Evolutionary conservation across 1,140 invertebrate genomes (phyloP), one percentile per base, ranked within the genome.

Genomic region (Andrena cerasifolii): DNA sequence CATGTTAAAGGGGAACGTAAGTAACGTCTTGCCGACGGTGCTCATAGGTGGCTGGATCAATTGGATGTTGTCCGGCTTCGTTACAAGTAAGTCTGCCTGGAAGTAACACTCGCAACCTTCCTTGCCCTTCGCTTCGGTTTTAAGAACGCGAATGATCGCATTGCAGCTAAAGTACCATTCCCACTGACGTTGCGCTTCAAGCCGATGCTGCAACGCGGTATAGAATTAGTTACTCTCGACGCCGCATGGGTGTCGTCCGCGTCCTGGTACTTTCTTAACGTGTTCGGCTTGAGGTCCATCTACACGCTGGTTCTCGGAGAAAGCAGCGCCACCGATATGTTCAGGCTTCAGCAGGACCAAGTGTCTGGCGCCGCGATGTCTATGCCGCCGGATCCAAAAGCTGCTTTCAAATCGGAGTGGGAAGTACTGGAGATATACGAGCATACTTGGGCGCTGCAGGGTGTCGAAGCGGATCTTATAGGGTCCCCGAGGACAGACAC

Each of bases 21-120:
- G 98, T 0, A 99, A 99, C 94, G 98, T 99, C 5, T 92, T 99
- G 72, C 99, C 99, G 0, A 99, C 99, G 98, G 98, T 99, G 79
- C 94, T 99, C 0, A 99, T 99, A 86, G 99, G 99, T 88, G 99
- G 97, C 18, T 99, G 99, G 99, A 99, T 99, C 84, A 99, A 99
- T 91, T 99, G 99, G 99, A 99, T 99, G 94, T 99, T 99, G 92
- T 99, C 98, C 76, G 99, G 99, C 62, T 99, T 99, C 93, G 97
- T 99, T 49, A 99, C 99, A 61, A 99, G 96, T 97, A 95, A 12
- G 45, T 58, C 40, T n/a, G n/a, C n/a, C 5, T 40, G 33, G 58
- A 24, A 8, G 2, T 31, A 40, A 61, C 6, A 31, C 3, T 58
- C 54, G 5, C 10, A 45, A 58, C 33, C 16, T 40, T 18, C n/a